These are phyloP conservation scores for Congeria kusceri DNA, from an alignment of 2,888 invertebrate genomes.

Conservation along the genomic window DNA sequence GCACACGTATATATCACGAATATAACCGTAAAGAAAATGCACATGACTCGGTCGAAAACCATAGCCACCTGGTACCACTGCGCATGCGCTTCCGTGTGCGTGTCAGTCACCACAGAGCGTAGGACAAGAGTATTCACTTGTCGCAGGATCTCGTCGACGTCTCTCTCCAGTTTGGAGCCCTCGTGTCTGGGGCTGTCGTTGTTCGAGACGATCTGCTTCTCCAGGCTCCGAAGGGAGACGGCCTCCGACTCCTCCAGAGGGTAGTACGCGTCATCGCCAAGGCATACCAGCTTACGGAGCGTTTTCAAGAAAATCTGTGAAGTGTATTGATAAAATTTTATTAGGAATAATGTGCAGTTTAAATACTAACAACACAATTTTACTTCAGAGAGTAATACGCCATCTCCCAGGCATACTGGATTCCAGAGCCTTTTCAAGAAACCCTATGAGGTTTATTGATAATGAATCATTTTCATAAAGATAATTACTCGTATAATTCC, in stretches of 20 bases:
- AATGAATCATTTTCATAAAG: too few species aligned
- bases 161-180: constrained; percentile 69
- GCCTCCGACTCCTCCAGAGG: constrained; percentile 77
- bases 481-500: too few species aligned
- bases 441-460: too few species aligned
- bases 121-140: constrained; percentile 72
- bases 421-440: too few species aligned
- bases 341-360: too few species aligned
- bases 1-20: constrained; percentile 77
- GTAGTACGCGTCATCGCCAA: constrained; percentile 77
- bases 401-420: too few species aligned
- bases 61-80: constrained; percentile 82
- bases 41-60: constrained; percentile 81
- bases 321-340: not conserved
- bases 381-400: too few species aligned
- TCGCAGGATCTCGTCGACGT: constrained; percentile 75
- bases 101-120: constrained; percentile 66
- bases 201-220: constrained; percentile 49
- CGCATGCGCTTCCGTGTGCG: constrained; percentile 67
- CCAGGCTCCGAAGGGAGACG: constrained; percentile 75
- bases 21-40: constrained; percentile 74
- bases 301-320: constrained; percentile 77
- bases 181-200: constrained; percentile 12
- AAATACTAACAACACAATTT: too few species aligned
- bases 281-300: constrained; percentile 75